Evolutionary conservation across 2,888 invertebrate species (phyloP).

Genomic region (Cosmia trapezina): DNA sequence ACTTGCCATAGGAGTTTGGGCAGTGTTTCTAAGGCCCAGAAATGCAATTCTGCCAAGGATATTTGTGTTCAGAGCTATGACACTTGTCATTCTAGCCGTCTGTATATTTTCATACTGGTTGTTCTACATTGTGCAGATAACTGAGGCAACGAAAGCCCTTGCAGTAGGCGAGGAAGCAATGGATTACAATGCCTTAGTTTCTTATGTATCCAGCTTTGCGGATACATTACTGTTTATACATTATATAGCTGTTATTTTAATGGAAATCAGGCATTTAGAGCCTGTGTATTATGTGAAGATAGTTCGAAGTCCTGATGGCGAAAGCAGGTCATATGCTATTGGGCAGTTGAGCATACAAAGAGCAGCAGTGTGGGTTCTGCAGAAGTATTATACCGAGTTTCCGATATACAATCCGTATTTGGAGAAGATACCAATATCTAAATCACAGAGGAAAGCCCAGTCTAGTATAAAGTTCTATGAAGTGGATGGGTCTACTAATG

Average conservation of each 20-base stretch:
- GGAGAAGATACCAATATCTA: slow-evolving; percentile 96
- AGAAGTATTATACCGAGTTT: slow-evolving; percentile 98
- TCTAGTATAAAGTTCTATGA: slow-evolving; percentile 99
- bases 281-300: slow-evolving; percentile 97
- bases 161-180: slow-evolving; percentile 95
- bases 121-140: slow-evolving; percentile 98
- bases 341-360: slow-evolving; percentile 98
- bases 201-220: slow-evolving; percentile 97
- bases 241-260: slow-evolving; percentile 97
- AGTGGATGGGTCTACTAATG: slow-evolving; percentile 95
- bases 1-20: slow-evolving; percentile 97
- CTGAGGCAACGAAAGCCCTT: slow-evolving; percentile 94
- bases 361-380: slow-evolving; percentile 98
- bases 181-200: slow-evolving; percentile 96
- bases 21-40: slow-evolving; percentile 96
- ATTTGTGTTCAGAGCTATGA: slow-evolving; percentile 96
- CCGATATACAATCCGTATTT: slow-evolving; percentile 99
- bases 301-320: slow-evolving; percentile 98
- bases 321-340: slow-evolving; percentile 96
- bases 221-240: slow-evolving; percentile 98
- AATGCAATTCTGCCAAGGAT: slow-evolving; percentile 97
- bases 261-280: slow-evolving; percentile 97
- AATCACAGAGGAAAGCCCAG: slow-evolving; percentile 94
- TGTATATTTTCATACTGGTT: slow-evolving; percentile 99
- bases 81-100: slow-evolving; percentile 96